Conservation (phyloP, 2,888 invertebrate species). For the Polydrusus cervinus region DNA sequence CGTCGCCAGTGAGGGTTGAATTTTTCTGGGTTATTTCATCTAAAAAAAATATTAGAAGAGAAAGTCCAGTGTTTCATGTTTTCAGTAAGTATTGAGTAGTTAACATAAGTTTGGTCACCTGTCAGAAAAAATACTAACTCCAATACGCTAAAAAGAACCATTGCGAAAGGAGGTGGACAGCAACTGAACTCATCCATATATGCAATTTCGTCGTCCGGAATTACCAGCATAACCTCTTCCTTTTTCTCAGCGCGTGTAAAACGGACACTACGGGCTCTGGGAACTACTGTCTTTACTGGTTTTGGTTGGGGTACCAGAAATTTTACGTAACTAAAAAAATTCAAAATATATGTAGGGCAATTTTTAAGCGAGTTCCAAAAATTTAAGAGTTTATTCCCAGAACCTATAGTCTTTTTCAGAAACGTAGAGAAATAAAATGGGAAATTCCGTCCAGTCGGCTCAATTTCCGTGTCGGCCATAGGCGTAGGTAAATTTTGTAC, state of each 20-base stretch:
- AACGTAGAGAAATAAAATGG: too few relatives aligned
- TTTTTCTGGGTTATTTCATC: conserved; percentile 45
- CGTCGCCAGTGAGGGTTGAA: conserved; percentile 54
- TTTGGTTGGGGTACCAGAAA: conserved; percentile 47
- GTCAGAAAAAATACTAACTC: conserved; percentile 83
- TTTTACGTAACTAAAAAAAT: conserved; percentile 56
- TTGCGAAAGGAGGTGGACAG: conserved; percentile 89
- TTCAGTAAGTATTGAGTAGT: too few relatives aligned
- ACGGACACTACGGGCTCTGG: conserved; percentile 21
- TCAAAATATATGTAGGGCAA: too few relatives aligned
- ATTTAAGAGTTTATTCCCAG: too few relatives aligned
- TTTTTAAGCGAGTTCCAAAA: not conserved
- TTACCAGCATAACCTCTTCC: conserved; percentile 4
- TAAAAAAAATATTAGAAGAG: conserved; percentile 26
- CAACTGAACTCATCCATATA: conserved; percentile 88
- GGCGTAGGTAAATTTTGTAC: too few relatives aligned
- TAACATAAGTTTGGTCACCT: too few relatives aligned
- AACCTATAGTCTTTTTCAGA: too few relatives aligned
- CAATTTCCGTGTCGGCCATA: too few relatives aligned
- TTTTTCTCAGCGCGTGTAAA: not conserved
- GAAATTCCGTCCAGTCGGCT: too few relatives aligned
- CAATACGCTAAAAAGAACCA: conserved; percentile 89
- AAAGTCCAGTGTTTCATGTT: too few relatives aligned
- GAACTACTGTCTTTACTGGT: conserved; percentile 23
- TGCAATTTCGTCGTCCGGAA: conserved; percentile 31